These are phyloP conservation scores for Ptilodon capucinus DNA, from an alignment of 2,888 invertebrate species.

Conservation along the genomic window DNA sequence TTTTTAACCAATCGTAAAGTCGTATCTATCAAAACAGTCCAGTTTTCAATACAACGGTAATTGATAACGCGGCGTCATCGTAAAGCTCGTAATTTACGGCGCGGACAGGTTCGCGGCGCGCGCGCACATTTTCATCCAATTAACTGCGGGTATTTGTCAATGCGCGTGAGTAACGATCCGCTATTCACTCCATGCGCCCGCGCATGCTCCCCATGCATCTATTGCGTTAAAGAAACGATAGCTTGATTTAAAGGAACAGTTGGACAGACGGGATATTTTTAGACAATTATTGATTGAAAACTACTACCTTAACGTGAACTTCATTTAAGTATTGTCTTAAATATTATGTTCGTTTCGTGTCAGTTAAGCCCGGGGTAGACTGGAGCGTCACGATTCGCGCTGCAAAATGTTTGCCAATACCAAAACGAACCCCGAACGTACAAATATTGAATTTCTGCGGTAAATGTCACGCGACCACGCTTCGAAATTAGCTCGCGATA, in stretches of 20 bases:
- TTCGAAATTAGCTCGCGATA: too few species aligned
- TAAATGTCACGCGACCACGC: too few species aligned
- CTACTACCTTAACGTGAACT: too few species aligned
- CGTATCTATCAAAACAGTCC: slow-evolving; percentile 40
- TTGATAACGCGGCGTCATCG: slow-evolving; percentile 61
- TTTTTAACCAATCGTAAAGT: slow-evolving; percentile 21
- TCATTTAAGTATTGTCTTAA: too few species aligned
- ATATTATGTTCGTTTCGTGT: too few species aligned
- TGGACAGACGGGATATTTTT: background rate
- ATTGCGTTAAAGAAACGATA: slow-evolving; percentile 18
- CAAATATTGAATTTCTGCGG: too few species aligned
- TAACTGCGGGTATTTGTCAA: slow-evolving; percentile 67
- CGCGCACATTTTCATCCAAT: slow-evolving; percentile 61
- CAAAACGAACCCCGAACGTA: too few species aligned
- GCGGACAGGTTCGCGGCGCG: slow-evolving; percentile 43
- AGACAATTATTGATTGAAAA: background rate
- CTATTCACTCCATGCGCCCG: slow-evolving; percentile 41
- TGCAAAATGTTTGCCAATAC: too few species aligned
- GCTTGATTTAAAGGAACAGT: background rate
- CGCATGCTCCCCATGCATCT: slow-evolving; percentile 29
- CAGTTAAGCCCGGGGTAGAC: too few species aligned
- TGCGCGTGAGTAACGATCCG: slow-evolving; percentile 51
- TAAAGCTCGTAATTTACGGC: slow-evolving; percentile 68
- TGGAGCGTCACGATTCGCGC: too few species aligned
- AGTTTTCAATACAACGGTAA: slow-evolving; percentile 58